These are phyloP conservation scores for Drosophila leonis DNA, from an alignment of 2,888 invertebrate species.

Conservation along the genomic window DNA sequence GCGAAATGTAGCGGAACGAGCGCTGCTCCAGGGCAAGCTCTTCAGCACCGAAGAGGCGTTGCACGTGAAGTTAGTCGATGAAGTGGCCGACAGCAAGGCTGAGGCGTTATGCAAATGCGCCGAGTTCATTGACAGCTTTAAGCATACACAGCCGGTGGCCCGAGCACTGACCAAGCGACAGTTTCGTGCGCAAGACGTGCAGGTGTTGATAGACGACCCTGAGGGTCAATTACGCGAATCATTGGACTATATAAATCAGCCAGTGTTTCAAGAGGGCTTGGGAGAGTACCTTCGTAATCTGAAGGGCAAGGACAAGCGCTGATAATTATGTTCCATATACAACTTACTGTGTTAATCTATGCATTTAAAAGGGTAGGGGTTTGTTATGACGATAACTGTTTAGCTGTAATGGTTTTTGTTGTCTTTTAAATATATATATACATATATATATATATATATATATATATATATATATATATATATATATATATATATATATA, in stretches of 20 bases:
- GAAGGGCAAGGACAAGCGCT: conserved; percentile 33
- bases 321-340: conserved; percentile 4
- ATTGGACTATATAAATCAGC: conserved; percentile 87
- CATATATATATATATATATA: too few species aligned
- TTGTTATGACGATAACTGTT: background rate
- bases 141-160: conserved; percentile 88
- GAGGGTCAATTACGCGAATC: conserved; percentile 89
- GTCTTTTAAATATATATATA: background rate
- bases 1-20: conserved; percentile 89
- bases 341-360: conserved; percentile 45
- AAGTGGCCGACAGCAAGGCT: conserved; percentile 88
- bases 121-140: conserved; percentile 88
- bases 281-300: conserved; percentile 27
- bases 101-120: conserved; percentile 89
- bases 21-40: conserved; percentile 90
- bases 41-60: conserved; percentile 92
- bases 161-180: conserved; percentile 87
- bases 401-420: conserved; percentile 6
- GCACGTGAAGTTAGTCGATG: conserved; percentile 91
- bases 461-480: too few species aligned
- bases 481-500: too few species aligned
- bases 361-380: conserved; percentile 28
- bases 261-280: conserved; percentile 88
- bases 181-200: conserved; percentile 86
- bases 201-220: conserved; percentile 87